Evolutionary conservation across 2,113 vertebrate species (phyloP), one percentile per base, ranked within the genome.

Genomic region (Genyomyrus donnyi): DNA sequence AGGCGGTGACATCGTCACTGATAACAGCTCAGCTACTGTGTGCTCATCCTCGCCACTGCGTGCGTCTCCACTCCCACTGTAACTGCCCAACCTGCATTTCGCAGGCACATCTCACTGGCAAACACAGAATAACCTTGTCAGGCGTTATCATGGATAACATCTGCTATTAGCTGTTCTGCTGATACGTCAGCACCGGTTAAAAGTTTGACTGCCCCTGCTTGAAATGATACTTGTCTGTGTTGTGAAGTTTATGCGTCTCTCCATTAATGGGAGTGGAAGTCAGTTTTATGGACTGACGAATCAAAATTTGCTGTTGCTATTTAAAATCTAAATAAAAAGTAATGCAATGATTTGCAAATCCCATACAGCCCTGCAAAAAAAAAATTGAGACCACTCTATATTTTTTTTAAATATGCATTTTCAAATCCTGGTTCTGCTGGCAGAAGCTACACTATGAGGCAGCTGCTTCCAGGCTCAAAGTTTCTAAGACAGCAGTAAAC

Each of bases 1-100:
- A 95, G 91, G 45, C 13, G 2, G 27, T 2, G 27, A 87, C 31
- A 6, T 8, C 3, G 21, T 46, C 21, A 21, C 35, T 46, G 80
- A 46, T 46, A 24, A n/a, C 45, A 48, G 21, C 39, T 5, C 80
- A 48, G 80, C 42, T 5, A 15, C 58, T 74, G 56, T 3, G 15
- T 56, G 27, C 53, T 39, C 58, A 70, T 35, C 48, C n/a, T 10
- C 1, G 50, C 86, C 50, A 11, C 87, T 24, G 53, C 35, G 17
- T 84, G 35, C 17, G 0, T 21, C 31, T 45, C 39, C 6, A 24
- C 35, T 46, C 5, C 56, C 24, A n/a, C 42, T 46, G 6, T 46
- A 10, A 85, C 39, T 48, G 45, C 39, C 24, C 8, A 2, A 5
- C 10, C 62, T 66, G 62, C 62, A 31, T 27, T 3, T 66, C 10